phyloP scores from a whole-genome alignment of 1,140 invertebrate genomes.

The Halyomorpha halys region DNA sequence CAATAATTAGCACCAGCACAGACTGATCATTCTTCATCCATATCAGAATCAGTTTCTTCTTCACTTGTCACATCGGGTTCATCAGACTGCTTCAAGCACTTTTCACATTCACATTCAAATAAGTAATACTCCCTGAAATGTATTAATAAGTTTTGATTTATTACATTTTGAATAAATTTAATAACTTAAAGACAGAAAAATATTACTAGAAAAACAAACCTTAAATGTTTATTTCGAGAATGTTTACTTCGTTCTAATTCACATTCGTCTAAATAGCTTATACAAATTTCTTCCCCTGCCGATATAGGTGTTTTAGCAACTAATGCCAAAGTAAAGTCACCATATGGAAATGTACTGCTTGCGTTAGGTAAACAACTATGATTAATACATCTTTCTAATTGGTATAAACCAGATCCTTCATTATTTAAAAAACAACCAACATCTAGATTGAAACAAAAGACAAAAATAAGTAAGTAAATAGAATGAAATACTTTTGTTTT shows the following conservation, averaged over 20 bases:
- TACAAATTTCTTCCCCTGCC: constrained; percentile 78
- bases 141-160: constrained; percentile 24
- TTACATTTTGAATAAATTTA: too few relatives aligned
- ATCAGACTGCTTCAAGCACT: constrained; percentile 59
- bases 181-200: background rate
- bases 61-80: constrained; percentile 72
- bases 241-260: constrained; percentile 65
- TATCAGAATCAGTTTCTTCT: constrained; percentile 55
- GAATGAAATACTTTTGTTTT: background rate
- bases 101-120: constrained; percentile 69
- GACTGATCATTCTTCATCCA: constrained; percentile 37
- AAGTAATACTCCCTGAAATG: constrained; percentile 71
- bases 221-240: constrained; percentile 64
- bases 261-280: constrained; percentile 85
- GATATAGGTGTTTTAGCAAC: constrained; percentile 64
- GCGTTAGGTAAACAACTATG: constrained; percentile 90
- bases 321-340: constrained; percentile 67
- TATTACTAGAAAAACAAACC: constrained; percentile 36
- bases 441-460: constrained; percentile 41
- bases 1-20: background rate
- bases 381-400: constrained; percentile 75
- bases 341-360: constrained; percentile 70
- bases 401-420: constrained; percentile 84
- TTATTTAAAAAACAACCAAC: constrained; percentile 82
- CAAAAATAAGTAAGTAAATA: background rate